phyloP scores from a whole-genome alignment of 1,140 invertebrate genomes.

The Arion vulgaris region DNA sequence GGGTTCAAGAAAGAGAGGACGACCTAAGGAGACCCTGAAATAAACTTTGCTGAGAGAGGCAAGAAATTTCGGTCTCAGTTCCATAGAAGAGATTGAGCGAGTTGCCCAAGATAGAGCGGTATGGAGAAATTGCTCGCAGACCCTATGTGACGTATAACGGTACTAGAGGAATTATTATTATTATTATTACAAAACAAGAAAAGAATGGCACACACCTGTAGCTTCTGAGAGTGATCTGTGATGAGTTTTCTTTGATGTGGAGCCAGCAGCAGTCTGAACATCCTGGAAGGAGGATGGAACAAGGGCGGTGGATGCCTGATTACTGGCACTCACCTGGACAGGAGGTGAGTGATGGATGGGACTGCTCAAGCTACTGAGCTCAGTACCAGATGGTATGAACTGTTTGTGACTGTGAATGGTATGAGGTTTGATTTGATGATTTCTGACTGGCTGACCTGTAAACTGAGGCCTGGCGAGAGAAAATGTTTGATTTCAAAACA shows the following conservation, averaged over 20 bases:
- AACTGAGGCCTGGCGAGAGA: neutral
- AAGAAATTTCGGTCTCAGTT: too few relatives aligned
- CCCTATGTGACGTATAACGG: too few relatives aligned
- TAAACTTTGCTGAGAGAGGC: too few relatives aligned
- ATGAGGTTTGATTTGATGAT: neutral
- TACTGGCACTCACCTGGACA: neutral
- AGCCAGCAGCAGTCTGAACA: slow-evolving; percentile 19
- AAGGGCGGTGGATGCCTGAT: slow-evolving; percentile 13
- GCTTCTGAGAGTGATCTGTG: slow-evolving; percentile 93
- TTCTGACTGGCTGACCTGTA: neutral
- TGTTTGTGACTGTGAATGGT: neutral
- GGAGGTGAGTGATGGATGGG: neutral
- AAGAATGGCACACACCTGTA: slow-evolving; percentile 75
- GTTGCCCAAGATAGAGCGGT: too few relatives aligned
- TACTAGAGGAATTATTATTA: too few relatives aligned
- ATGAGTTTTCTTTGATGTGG: slow-evolving; percentile 78
- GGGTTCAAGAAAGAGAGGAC: too few relatives aligned
- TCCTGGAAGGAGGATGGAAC: slow-evolving; percentile 35
- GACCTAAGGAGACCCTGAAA: too few relatives aligned
- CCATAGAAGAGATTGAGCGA: too few relatives aligned
- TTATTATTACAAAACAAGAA: too few relatives aligned
- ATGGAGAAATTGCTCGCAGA: too few relatives aligned
- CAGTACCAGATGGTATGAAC: neutral
- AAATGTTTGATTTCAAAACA: neutral
- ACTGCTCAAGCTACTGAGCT: neutral